Conservation (phyloP, 1,140 invertebrate species). For the Eupeodes corollae region DNA sequence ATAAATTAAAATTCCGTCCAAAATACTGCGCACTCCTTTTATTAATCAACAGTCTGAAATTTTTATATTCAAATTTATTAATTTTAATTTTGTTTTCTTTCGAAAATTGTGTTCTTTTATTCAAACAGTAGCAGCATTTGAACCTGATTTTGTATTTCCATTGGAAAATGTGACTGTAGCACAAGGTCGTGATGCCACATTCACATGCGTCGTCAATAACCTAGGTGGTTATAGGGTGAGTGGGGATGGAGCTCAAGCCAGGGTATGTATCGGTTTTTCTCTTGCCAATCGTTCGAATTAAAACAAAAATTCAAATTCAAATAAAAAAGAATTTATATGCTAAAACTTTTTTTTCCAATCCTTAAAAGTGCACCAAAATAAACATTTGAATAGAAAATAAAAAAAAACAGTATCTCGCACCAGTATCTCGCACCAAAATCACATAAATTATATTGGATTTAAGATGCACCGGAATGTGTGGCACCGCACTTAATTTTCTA, state of each 20-base stretch:
- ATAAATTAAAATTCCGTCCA: too few species aligned
- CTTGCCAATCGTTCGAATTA: conserved; percentile 13
- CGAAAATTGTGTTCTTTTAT: too few species aligned
- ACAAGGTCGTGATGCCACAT: conserved; percentile 74
- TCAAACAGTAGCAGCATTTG: conserved; percentile 45
- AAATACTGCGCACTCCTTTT: too few species aligned
- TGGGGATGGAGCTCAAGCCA: conserved; percentile 64
- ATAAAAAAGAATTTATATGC: not conserved
- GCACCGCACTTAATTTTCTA: too few species aligned
- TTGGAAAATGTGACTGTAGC: conserved; percentile 78
- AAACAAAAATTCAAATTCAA: not conserved
- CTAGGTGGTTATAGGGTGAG: conserved; percentile 86
- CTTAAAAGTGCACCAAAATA: not conserved
- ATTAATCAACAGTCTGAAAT: too few species aligned
- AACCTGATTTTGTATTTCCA: conserved; percentile 73
- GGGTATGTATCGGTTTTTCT: conserved; percentile 56
- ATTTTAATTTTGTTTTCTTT: too few species aligned
- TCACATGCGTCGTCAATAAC: conserved; percentile 83
- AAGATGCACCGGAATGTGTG: too few species aligned
- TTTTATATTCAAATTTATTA: too few species aligned
- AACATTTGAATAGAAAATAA: not conserved
- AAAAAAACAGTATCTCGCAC: too few species aligned
- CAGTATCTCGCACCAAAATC: not conserved
- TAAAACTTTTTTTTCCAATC: not conserved
- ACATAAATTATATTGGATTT: not conserved